phyloP scores from a whole-genome alignment of 1,140 invertebrate species.

The Phthorimaea operculella region DNA sequence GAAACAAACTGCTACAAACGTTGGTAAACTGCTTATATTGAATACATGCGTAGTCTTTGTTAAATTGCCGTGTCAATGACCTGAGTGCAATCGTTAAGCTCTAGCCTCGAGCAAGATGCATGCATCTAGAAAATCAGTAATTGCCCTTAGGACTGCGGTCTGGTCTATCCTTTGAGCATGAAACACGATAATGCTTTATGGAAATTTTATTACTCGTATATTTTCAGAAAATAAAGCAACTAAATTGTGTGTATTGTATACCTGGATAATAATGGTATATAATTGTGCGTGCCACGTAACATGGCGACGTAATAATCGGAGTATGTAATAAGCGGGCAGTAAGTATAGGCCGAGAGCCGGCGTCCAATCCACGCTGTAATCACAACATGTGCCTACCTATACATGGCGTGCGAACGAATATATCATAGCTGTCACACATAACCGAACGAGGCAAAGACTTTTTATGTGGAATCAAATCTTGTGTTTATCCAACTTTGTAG shows the following conservation, averaged over 20 bases:
- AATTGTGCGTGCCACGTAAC: neutral
- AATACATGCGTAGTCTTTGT: neutral
- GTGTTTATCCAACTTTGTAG: no score
- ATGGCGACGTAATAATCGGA: constrained; percentile 1
- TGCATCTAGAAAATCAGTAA: constrained; percentile 7
- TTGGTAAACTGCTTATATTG: neutral
- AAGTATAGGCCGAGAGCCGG: neutral
- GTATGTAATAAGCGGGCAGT: neutral
- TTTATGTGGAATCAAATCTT: neutral
- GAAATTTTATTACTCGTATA: neutral
- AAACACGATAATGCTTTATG: neutral
- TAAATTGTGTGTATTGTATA: neutral
- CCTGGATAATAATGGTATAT: neutral
- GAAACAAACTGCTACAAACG: neutral
- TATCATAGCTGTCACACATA: constrained; percentile 21
- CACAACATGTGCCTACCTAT: constrained; percentile 8
- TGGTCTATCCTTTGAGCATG: neutral
- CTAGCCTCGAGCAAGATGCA: constrained; percentile 3
- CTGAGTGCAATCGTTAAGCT: constrained; percentile 1
- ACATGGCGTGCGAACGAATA: constrained; percentile 35
- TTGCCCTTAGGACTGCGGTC: neutral
- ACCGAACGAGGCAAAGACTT: neutral
- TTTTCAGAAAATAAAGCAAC: neutral
- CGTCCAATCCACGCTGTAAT: constrained; percentile 21
- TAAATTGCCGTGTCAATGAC: constrained; percentile 1